These are phyloP conservation scores for Zophobas atratus DNA, from an alignment of 1,140 invertebrate species.

Conservation along the genomic window DNA sequence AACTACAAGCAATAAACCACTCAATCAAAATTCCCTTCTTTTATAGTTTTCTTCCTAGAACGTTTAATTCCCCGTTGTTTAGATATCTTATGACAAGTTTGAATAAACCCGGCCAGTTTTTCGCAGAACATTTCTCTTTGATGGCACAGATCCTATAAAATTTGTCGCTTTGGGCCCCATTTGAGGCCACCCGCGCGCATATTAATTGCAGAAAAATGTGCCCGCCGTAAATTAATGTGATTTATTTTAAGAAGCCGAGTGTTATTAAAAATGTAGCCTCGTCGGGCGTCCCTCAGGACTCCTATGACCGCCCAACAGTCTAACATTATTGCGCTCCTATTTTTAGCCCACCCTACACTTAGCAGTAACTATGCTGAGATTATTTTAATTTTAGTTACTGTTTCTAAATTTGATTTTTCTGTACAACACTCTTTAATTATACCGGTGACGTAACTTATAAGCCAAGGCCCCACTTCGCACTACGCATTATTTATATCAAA, in stretches of 20 bases:
- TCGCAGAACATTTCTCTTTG: too few species aligned
- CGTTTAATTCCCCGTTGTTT: too few species aligned
- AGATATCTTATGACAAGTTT: too few species aligned
- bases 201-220: too few species aligned
- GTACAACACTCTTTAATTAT: slow-evolving; percentile 60
- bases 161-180: too few species aligned
- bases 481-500: slow-evolving; percentile 51
- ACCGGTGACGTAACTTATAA: slow-evolving; percentile 55
- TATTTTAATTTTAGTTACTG: slow-evolving; percentile 63
- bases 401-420: slow-evolving; percentile 61
- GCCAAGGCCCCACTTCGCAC: slow-evolving; percentile 53
- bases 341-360: slow-evolving; percentile 47
- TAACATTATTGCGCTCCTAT: slow-evolving; percentile 31
- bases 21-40: too few species aligned
- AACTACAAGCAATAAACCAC: too few species aligned
- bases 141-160: too few species aligned
- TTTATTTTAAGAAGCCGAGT: not conserved
- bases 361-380: slow-evolving; percentile 58
- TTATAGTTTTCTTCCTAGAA: too few species aligned
- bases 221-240: too few species aligned
- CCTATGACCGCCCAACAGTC: slow-evolving; percentile 17
- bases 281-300: slow-evolving; percentile 1
- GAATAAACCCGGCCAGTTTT: too few species aligned
- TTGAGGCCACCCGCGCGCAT: too few species aligned
- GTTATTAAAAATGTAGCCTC: not conserved